Evolutionary conservation across 2,113 vertebrate genomes (phyloP), one percentile per base, ranked within the genome.

Genomic region (Platysteira castanea): DNA sequence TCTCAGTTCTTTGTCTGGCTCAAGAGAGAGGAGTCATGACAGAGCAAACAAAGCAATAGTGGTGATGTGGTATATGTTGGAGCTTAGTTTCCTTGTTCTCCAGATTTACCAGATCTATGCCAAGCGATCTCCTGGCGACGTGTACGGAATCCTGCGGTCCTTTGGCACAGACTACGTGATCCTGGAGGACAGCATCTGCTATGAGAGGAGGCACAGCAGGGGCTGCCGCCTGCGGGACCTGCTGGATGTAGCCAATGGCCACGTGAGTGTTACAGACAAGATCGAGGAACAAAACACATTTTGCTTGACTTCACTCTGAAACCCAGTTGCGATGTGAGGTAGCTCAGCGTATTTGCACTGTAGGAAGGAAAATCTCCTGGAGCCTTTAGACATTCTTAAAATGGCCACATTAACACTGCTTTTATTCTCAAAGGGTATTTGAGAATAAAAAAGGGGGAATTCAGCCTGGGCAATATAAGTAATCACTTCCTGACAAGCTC

Each of bases 61-160:
- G 9, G 28, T 73, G 59, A 8, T 21, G 41, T 22, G 26, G 31
- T 4, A 33, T 46, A 12, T 49, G 46, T 22, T 46, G 68, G 12
- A 46, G 70, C 67, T 64, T 6, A 3, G 14, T 31, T 86, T 30
- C 61, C 30, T 69, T 56, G 44, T 31, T 69, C 35, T 27, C 5
- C 93, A 99, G 99, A 98, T 99, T 53, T 99, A 99, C 96, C 99
- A 99, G 97, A 98, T 99, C 75, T 99, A 99, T 3, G 99, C 99
- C 2, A 98, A 98, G 42, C 98, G 97, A 11, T 97, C 99, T 27
- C 98, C 99, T 0, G 98, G 98, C 71, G 99, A 99, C 0, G 98
- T 99, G 54, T 35, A 99, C 37, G 31, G 88, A 3, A 98, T 99
- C 77, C 97, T 99, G 93, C 97, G 96, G 26, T 98, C 98, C 21